Base-by-base conservation (phyloP, 2,888 invertebrate species). In the Eupithecia centaureata region DNA sequence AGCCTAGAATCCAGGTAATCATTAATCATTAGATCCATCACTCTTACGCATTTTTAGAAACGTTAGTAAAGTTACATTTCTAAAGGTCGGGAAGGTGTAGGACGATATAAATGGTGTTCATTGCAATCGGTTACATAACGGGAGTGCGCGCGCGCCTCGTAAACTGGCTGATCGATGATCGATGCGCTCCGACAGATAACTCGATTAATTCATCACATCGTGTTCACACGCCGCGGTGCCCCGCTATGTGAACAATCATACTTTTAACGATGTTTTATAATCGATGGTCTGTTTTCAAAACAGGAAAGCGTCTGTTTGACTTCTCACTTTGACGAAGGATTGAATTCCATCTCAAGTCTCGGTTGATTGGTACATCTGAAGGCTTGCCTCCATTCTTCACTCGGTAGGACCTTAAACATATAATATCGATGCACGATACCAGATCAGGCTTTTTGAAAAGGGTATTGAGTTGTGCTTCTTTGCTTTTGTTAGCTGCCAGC, bases 81-180 rank as follows among this genome's bases (percentile, higher is more conserved):
- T 7, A n/a, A 7, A n/a, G 3, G 10, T 12, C 10, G 22, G 47
- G 22, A n/a, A 47, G 22, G 18, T 22, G 18, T 22, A 8, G 18
- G 47, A 12, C 0, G 18, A 22, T 47, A 3, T 47, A 47, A 47
- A 47, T 22, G 22, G 10, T 12, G 8, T 42, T 8, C 18, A 10
- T 18, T 12, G 12, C 22, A 22, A 8, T 7, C 30, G n/a, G 54
- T 56, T 56, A 30, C 8, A 10, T 56, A 56, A 56, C 54, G 30
- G 54, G 47, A 47, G 47, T n/a, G 54, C 54, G 54, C 54, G 30
- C 27, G 52, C 52, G 27, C 52, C 22, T 56, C 54, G 54, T 56
- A 30, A 30, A 10, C 54, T 28, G 8, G n/a, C 25, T 56, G 27
- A 52, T 56, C 54, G 54, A 28, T 28, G 54, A 15, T 15, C 54